phyloP scores from a whole-genome alignment of 1,140 invertebrate species.

The Fopius arisanus region DNA sequence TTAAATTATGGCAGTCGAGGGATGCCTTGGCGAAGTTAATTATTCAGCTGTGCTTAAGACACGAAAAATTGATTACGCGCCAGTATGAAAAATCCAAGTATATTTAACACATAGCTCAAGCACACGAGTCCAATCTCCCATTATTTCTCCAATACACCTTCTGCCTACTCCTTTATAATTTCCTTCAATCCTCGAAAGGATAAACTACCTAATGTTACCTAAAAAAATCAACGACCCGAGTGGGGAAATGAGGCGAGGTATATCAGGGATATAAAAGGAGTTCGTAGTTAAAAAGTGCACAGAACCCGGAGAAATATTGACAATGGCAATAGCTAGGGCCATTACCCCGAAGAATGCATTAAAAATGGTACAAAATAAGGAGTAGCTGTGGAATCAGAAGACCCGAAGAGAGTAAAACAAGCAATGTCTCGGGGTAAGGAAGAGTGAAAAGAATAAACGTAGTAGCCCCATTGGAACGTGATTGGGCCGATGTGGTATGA shows the following conservation, averaged over 20 bases:
- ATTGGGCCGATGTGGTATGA: conserved; percentile 2
- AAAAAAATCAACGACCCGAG: not conserved
- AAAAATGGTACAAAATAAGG: not conserved
- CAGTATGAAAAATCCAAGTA: too few relatives aligned
- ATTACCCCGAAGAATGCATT: not conserved
- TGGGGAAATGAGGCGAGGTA: not conserved
- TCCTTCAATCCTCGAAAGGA: too few relatives aligned
- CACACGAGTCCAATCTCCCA: too few relatives aligned
- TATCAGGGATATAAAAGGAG: too few relatives aligned
- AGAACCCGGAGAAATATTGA: not conserved
- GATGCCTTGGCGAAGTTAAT: not conserved
- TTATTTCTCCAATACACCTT: too few relatives aligned
- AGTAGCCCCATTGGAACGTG: conserved; percentile 19
- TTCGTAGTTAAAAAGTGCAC: not conserved
- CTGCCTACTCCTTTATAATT: too few relatives aligned
- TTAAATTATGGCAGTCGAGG: not conserved
- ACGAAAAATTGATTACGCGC: too few relatives aligned
- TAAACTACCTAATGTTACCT: too few relatives aligned
- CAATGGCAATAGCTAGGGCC: not conserved
- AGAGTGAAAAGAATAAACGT: conserved; percentile 16
- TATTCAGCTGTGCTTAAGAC: not conserved
- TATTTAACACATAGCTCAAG: too few relatives aligned
- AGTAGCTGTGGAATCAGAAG: not conserved
- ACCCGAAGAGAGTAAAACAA: not conserved
- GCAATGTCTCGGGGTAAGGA: not conserved